Base-by-base conservation (phyloP, 2,888 invertebrate genomes). In the Orthosia cruda region DNA sequence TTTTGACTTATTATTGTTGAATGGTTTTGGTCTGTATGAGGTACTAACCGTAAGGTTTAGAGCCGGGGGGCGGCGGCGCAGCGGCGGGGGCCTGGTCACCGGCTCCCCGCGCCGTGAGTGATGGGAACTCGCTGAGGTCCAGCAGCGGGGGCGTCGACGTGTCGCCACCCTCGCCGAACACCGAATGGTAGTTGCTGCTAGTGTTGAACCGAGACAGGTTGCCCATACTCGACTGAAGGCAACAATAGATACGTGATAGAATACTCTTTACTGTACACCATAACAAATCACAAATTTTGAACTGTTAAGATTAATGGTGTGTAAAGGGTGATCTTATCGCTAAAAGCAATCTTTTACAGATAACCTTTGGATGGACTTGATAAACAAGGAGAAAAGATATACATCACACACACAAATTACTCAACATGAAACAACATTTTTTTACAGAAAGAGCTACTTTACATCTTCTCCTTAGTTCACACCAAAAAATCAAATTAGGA, bases 41-140 rank as follows among this genome's bases (percentile, higher is more conserved):
- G 7, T n/a, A 61, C 71, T 65, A 95, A 98, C 98, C 99, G 97
- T 99, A 99, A 95, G 99, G 99, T 97, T 99, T 98, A 97, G 98
- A 98, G 94, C 99, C 98, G 86, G 98, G 98, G 96, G 98, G 98
- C 83, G 98, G 98, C 80, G 98, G 98, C 97, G 98, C 98, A 91
- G 98, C 98, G 92, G 98, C 97, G 85, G 97, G 97, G 94, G 98
- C 97, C 95, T 98, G 97, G 97, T 98, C 98, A 88, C 98, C 98
- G 90, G 98, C 98, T 88, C 98, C 98, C 93, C 99, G 97, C 95
- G 98, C 98, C 91, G 99, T 99, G 92, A 99, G 97, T 89, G 99
- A 99, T 83, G 99, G 99, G 96, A 99, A 99, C 97, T 99, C 99
- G 92, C 98, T 98, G 88, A 99, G 98, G 97, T 99, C 99, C 91